Evolutionary conservation across 1,140 invertebrate species (phyloP).

Genomic region (Drosophila orosa): DNA sequence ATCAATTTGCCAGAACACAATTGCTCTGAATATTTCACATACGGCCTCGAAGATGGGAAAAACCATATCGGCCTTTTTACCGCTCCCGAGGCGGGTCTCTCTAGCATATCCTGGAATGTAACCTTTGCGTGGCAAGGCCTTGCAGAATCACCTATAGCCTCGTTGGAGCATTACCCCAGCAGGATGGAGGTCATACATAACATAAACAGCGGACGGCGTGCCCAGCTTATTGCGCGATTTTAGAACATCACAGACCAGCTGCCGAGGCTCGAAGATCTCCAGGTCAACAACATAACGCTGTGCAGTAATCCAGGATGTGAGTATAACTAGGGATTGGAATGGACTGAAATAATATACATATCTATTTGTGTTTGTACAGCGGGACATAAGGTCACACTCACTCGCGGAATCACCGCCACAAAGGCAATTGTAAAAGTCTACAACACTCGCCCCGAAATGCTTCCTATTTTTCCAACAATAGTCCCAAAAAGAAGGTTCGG

Average conservation of each 20-base stretch:
- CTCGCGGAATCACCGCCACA: neutral
- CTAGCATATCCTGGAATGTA: neutral
- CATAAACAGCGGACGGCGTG: neutral
- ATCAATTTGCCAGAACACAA: neutral
- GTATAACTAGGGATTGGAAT: neutral
- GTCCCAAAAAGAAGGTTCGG: neutral
- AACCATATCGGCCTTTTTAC: neutral
- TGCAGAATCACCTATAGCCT: neutral
- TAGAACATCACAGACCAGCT: neutral
- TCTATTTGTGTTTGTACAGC: neutral
- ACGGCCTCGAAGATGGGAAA: neutral
- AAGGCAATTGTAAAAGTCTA: neutral
- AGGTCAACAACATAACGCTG: neutral
- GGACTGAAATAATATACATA: neutral
- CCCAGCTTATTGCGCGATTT: neutral
- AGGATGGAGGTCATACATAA: rapidly evolving
- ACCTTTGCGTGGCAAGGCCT: neutral
- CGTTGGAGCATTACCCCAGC: neutral
- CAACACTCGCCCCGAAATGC: neutral
- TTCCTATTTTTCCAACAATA: neutral
- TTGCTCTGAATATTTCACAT: neutral
- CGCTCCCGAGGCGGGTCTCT: neutral
- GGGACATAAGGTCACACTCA: neutral
- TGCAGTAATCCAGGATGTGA: neutral
- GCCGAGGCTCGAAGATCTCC: neutral